Conservation (phyloP, 1,140 invertebrate genomes). For the Kradibia gibbosae region DNA sequence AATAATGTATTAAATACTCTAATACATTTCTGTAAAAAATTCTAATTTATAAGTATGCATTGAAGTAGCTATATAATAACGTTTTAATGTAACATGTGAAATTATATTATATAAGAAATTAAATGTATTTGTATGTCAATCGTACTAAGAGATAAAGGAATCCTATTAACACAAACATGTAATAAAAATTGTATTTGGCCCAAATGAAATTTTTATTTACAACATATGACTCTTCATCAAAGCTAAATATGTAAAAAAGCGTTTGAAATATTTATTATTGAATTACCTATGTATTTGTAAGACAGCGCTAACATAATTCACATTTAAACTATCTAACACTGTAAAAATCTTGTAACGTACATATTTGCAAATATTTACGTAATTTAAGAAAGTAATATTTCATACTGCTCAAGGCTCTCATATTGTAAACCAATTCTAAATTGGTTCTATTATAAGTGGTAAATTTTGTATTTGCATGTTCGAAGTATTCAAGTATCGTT, state of each 20-base stretch:
- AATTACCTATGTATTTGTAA: not conserved
- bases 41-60: too few relatives aligned
- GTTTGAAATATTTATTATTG: not conserved
- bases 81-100: too few relatives aligned
- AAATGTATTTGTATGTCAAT: too few relatives aligned
- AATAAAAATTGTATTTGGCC: too few relatives aligned
- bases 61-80: too few relatives aligned
- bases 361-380: not conserved
- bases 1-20: too few relatives aligned
- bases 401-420: not conserved
- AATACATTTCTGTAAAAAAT: too few relatives aligned
- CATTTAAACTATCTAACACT: not conserved
- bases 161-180: too few relatives aligned
- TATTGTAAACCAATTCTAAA: slow-evolving; percentile 2
- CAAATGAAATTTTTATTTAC: too few relatives aligned
- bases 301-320: not conserved
- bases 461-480: not conserved
- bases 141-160: too few relatives aligned
- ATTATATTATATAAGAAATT: too few relatives aligned
- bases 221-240: too few relatives aligned
- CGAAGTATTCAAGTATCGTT: not conserved
- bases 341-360: not conserved
- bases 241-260: not conserved
- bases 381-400: slow-evolving; percentile 11
- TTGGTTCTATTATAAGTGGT: not conserved